Evolutionary conservation across 2,113 vertebrate genomes (phyloP).

Genomic region (Sciurus niger): DNA sequence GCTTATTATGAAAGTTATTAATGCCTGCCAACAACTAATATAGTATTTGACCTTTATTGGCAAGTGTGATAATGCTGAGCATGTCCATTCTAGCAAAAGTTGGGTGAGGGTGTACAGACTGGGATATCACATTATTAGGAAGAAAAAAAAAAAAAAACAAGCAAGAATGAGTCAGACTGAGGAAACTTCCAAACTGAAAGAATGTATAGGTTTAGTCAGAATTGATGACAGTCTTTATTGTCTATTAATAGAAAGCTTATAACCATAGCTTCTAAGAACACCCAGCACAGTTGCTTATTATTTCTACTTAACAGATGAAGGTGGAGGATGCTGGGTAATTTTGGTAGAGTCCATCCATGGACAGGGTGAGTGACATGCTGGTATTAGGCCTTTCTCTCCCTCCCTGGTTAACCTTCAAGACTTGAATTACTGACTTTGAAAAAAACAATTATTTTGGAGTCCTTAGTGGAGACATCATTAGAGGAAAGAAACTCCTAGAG

Average conservation of each 20-base stretch:
- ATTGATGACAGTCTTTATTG: neutral
- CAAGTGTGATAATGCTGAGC: neutral
- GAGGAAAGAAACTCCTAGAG: constrained; percentile 37
- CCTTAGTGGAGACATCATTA: neutral
- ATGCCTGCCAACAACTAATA: constrained; percentile 43
- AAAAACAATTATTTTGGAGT: constrained; percentile 32
- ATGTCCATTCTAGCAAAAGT: neutral
- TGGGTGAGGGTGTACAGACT: constrained; percentile 4
- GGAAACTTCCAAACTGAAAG: neutral
- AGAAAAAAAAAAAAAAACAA: constrained; percentile 4
- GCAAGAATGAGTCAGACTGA: neutral
- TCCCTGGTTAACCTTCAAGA: constrained; percentile 33
- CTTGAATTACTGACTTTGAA: constrained; percentile 42
- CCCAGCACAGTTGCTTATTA: neutral
- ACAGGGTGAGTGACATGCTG: neutral
- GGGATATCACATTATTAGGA: neutral
- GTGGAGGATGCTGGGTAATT: neutral
- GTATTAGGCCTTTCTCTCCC: neutral
- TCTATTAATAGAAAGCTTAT: constrained; percentile 16
- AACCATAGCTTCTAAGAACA: constrained; percentile 28
- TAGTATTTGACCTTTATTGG: constrained; percentile 11
- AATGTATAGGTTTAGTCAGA: constrained; percentile 10
- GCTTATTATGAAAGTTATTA: constrained; percentile 49
- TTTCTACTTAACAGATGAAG: constrained; percentile 24
- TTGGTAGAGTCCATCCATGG: neutral